Base-by-base conservation (phyloP, 2,113 vertebrate species). In the Rhea americana region DNA sequence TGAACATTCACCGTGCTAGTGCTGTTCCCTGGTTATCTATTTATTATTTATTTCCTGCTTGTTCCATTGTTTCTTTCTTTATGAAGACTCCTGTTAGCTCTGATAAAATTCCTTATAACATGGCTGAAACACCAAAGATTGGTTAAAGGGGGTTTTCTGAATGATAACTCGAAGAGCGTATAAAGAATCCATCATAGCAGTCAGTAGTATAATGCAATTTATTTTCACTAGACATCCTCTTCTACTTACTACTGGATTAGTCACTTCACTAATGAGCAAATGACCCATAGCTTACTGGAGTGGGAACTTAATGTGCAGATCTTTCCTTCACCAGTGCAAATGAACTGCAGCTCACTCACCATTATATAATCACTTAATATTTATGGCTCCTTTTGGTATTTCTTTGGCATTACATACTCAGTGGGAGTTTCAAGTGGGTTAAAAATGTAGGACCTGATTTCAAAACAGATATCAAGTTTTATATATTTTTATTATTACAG, bases 111-210 rank as follows among this genome's bases (percentile, higher is more conserved):
- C 80, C 83, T 95, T 89, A 81, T 87, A 87, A 89, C 75, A 89
- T 32, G 58, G 76, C 82, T 82, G 66, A 76, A 89, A 77, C 74
- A 86, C 59, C 47, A 76, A 76, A 77, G 73, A 25, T 62, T 81
- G 73, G 53, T 91, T 84, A 87, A 94, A 93, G 82, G n/a, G 73
- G 39, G 43, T 59, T 65, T 65, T 77, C 78, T 89, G 82, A 77
- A 90, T 0, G 78, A 87, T 56, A 93, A 68, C 75, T 66, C 53
- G 86, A 90, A 94, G 90, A 76, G 75, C 79, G 9, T 66, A 77
- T 79, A 84, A 91, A 93, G 88, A 93, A 96, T 97, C 67, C 87
- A 95, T 95, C 93, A 94, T 70, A 84, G 75, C 78, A 92, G 74
- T 82, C 91, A 88, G 92, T 39, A 67, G 45, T 47, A 67, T 85